These are phyloP conservation scores for Hiodon tergisus DNA, from an alignment of 2,113 vertebrate genomes.

Conservation along the genomic window DNA sequence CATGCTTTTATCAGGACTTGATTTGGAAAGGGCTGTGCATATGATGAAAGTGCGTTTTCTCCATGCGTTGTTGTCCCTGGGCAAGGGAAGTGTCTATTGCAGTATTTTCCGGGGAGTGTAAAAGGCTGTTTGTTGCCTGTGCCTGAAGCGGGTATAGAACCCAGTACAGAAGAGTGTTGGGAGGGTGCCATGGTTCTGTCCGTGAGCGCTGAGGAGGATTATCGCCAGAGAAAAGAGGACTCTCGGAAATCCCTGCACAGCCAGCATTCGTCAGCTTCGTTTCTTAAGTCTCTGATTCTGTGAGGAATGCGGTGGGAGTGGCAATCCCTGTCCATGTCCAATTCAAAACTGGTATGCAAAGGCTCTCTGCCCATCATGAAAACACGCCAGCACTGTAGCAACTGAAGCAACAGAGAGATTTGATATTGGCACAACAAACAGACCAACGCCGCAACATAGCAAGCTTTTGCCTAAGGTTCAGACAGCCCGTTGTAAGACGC, in stretches of 20 bases:
- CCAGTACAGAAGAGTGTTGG: not conserved
- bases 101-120: not conserved
- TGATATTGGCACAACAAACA: not conserved
- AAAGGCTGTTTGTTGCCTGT: not conserved
- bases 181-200: not conserved
- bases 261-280: not conserved
- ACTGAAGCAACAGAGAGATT: too few species aligned
- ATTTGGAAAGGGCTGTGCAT: too few species aligned
- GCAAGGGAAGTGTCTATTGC: too few species aligned
- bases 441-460: not conserved
- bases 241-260: not conserved
- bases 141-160: not conserved
- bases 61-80: too few species aligned
- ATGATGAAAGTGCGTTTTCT: too few species aligned
- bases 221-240: not conserved
- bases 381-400: too few species aligned
- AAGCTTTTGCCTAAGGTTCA: not conserved
- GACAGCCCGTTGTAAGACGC: not conserved
- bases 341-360: not conserved
- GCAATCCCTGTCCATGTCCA: not conserved
- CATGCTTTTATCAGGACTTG: not conserved
- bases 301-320: not conserved
- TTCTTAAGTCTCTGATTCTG: constrained; percentile 5
- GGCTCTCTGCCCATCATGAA: too few species aligned
- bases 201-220: not conserved